Base-by-base conservation (phyloP, 1,140 invertebrate species). In the Dreissena polymorpha region DNA sequence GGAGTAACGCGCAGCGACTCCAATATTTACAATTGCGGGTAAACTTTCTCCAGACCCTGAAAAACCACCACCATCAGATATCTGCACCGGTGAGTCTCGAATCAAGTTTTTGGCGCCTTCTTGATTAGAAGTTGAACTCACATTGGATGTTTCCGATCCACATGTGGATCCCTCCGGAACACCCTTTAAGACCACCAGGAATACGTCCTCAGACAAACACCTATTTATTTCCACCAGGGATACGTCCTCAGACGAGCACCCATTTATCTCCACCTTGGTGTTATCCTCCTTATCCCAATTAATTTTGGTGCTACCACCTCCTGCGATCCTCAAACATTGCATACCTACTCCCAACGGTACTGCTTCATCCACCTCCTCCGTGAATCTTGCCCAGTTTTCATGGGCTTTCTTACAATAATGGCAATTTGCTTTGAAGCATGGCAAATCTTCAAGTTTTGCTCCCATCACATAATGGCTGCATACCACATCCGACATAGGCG, bases 371-470 rank as follows among this genome's bases (percentile, higher is more conserved):
- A 76, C 73, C 18, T 63, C 60, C 27, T 39, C 60, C 18, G 21
- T 65, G 60, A 76, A 76, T 29, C 23, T 65, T n/a, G 16, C 16
- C 73, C 73, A 76, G 13, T 76, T 6, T 8, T 76, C 57, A 65
- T 76, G 57, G 10, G 60, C 49, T 23, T 53, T 64, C 27, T 13
- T 29, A 27, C 73, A 76, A 65, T 76, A 76, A 14, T 76, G 10
- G 23, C 73, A 76, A 6, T 63, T 63, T 18, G 14, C 16, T 69
- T 27, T 49, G 27, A 69, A 69, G 21, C 73, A 65, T 39, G 57
- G 73, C 27, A 76, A 76, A n/a, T 76, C 73, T 39, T 49, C 50
- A 3, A 65, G 39, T 76, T 76, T 76, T 3, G 49, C 63, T 18
- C 60, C 73, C 7, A 49, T 27, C 18, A 14, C 0, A 18, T 76